Evolutionary conservation across 2,888 invertebrate species (phyloP).

Genomic region (Dione vanillae): DNA sequence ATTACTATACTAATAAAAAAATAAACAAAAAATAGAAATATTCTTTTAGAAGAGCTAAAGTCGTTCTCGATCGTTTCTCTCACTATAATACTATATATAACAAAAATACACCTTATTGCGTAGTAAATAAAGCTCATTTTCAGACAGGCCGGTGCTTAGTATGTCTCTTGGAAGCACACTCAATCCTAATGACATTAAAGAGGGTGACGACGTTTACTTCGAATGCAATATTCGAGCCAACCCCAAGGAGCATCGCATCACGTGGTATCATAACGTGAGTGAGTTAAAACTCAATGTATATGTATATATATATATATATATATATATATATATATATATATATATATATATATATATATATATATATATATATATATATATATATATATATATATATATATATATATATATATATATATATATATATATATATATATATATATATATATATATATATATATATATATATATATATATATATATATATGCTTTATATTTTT

Average conservation of each 20-base stretch:
- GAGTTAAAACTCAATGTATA: constrained; percentile 42
- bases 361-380: too few relatives aligned
- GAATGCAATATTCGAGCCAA: constrained; percentile 94
- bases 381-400: too few relatives aligned
- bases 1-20: neutral
- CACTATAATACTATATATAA: neutral
- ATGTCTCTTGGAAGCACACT: constrained; percentile 93
- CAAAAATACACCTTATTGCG: neutral
- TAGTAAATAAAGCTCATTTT: constrained; percentile 35
- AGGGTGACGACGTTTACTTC: constrained; percentile 95
- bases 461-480: too few relatives aligned
- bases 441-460: too few relatives aligned
- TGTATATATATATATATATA: too few relatives aligned
- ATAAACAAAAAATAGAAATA: too few relatives aligned
- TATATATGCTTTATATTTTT: too few relatives aligned
- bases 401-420: too few relatives aligned
- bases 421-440: too few relatives aligned
- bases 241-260: constrained; percentile 92
- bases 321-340: too few relatives aligned
- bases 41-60: neutral
- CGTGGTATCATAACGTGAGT: constrained; percentile 96
- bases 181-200: constrained; percentile 94
- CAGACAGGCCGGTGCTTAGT: constrained; percentile 73
- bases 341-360: too few relatives aligned
- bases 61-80: neutral